Evolutionary conservation across 1,140 invertebrate species (phyloP).

Genomic region (Drosophila sp.): DNA sequence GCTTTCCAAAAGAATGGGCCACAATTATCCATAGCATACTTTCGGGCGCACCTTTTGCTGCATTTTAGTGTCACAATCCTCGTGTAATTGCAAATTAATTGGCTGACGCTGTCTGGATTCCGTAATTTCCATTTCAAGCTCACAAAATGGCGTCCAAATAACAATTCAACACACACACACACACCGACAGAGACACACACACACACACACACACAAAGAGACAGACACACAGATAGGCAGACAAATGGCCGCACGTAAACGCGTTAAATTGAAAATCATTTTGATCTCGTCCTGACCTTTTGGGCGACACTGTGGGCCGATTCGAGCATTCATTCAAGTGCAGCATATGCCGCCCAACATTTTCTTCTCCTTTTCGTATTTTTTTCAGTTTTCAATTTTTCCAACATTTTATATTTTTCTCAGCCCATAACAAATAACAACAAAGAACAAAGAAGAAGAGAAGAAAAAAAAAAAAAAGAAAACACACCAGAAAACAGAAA

Average conservation of each 20-base stretch:
- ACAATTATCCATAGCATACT: conserved; percentile 37
- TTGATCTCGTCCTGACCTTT: conserved; percentile 74
- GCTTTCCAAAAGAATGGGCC: not conserved
- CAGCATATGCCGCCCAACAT: conserved; percentile 51
- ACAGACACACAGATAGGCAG: conserved; percentile 39
- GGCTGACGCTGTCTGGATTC: conserved; percentile 17
- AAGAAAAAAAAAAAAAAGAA: conserved; percentile 12
- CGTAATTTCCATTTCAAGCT: conserved; percentile 52
- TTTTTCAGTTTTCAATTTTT: conserved; percentile 72
- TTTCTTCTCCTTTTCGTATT: conserved; percentile 35
- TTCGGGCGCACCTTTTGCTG: conserved; percentile 36
- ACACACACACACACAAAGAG: not conserved
- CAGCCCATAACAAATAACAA: conserved; percentile 46
- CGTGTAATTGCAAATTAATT: conserved; percentile 74
- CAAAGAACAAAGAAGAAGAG: conserved; percentile 18
- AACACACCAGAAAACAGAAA: conserved; percentile 13
- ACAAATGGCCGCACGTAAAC: conserved; percentile 77
- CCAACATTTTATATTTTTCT: conserved; percentile 71
- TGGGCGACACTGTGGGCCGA: conserved; percentile 30
- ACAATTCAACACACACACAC: conserved; percentile 1
- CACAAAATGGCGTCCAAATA: conserved; percentile 16
- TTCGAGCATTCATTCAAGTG: conserved; percentile 45
- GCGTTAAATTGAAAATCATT: conserved; percentile 82
- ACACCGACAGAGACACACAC: not conserved
- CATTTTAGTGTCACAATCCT: conserved; percentile 24